Evolutionary conservation across 2,113 vertebrate species (phyloP).

Genomic region (Oriolus oriolus): DNA sequence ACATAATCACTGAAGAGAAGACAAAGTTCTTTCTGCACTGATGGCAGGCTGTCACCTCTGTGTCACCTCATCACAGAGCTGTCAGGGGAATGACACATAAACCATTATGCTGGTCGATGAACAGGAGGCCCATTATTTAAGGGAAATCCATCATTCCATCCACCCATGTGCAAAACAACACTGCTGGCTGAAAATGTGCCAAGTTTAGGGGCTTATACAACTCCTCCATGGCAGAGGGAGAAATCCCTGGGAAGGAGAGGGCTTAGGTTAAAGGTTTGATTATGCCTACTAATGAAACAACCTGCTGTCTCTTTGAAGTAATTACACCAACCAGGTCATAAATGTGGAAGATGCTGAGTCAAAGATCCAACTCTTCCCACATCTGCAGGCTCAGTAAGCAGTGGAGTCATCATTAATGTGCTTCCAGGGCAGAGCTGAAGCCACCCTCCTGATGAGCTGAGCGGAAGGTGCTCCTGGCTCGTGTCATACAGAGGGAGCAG

Average conservation of each 20-base stretch:
- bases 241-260: background rate
- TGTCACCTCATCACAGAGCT: background rate
- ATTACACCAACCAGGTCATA: background rate
- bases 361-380: background rate
- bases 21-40: background rate
- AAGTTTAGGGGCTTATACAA: background rate
- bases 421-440: background rate
- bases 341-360: background rate
- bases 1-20: background rate
- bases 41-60: background rate
- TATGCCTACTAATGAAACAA: background rate
- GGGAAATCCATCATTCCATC: background rate
- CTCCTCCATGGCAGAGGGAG: background rate
- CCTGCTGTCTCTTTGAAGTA: background rate
- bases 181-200: background rate
- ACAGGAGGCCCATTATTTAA: background rate
- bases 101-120: background rate
- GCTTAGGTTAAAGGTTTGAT: background rate
- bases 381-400: background rate
- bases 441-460: fast-evolving
- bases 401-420: background rate
- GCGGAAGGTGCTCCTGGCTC: background rate
- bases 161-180: background rate
- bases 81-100: background rate
- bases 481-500: no score